Base-by-base conservation (phyloP, 2,888 invertebrate species). In the Mechanitis mazaeus region DNA sequence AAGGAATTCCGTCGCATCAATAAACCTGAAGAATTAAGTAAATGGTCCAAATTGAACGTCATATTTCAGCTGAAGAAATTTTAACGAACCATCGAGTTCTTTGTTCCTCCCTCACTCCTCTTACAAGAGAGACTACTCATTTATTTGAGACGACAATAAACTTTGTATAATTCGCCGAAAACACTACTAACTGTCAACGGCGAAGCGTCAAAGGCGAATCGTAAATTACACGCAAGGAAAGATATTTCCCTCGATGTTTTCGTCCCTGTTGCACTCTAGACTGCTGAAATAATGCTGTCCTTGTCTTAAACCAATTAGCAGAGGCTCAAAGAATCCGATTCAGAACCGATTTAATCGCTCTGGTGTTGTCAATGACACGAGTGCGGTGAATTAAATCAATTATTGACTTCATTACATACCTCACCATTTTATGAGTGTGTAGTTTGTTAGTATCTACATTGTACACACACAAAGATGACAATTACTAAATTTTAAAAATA, bases 31-130 rank as follows among this genome's bases (percentile, higher is more conserved):
- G 70, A 75, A 72, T 72, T 72, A 70, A 70, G 71, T 73, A 75
- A 77, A 75, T 73, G 73, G 69, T 75, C 70, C 73, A 74, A 73
- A 79, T 77, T 80, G 75, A 63, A 60, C 59, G 60, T 73, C 72
- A 73, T 73, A 76, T 78, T 77, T 79, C 66, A 75, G 66, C 68
- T 71, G 71, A 70, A 68, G 63, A 66, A 68, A 73, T 74, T 73
- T 85, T 83, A 87, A 83, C 83, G 85, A 87, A 78, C 83, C 87
- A 84, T 86, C 79, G 77, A 77, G 67, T 66, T 75, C 85, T 89
- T 87, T 87, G 87, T 87, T 86, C 71, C 77, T 54, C 55, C 54
- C 56, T 35, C 62, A 71, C 67, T 63, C 61, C 62, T 59, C 68
- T 69, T 75, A 50, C 62, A 60, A 69, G 80, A 75, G 69, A 65